Base-by-base conservation (phyloP, 2,113 vertebrate species). In the Argyrosomus japonicus region DNA sequence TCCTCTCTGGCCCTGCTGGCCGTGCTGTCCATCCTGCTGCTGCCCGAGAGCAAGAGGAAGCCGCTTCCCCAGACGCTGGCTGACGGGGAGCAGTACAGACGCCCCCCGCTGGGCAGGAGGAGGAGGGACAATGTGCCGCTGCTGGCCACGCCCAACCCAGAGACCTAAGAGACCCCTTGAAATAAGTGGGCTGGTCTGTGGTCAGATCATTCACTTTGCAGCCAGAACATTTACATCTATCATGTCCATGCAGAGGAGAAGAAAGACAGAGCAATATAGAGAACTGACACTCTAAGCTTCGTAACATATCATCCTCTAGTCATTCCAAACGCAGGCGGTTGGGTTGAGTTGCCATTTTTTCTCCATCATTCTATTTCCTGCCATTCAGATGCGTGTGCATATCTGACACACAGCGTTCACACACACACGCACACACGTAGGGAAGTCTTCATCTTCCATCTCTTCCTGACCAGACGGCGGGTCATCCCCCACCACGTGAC, bases 11-110 rank as follows among this genome's bases (percentile, higher is more conserved):
- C 96, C 18, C 95, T 97, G 71, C 93, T 97, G 72, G 96, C 96
- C 45, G 96, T 97, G 47, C 95, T 97, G n/a, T 97, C 96, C 93
- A 95, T 97, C 65, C 95, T 97, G 93, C 94, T 97, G 72, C 95
- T 97, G 75, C 97, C 97, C 0, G 97, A 97, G 90, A 97, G 96
- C 94, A 97, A 97, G 89, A 96, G 97, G 88, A 97, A 97, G 90
- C 94, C 96, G 0, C 94, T 97, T 88, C 97, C 97, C 0, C 96
- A 97, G 92, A 95, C 95, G 25, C 94, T 97, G 79, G 93, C 90
- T 0, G 96, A 97, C 0, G 97, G 96, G 1, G 97, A 97, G 90
- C 96, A 95, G 85, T 97, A 95, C 92, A 93, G 96, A 1, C 93
- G 96, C 60, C 97, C 97, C 6, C 96, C 97, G 5, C 94, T 97